Evolutionary conservation across 1,140 invertebrate genomes (phyloP).

Genomic region (Onthophagus taurus): DNA sequence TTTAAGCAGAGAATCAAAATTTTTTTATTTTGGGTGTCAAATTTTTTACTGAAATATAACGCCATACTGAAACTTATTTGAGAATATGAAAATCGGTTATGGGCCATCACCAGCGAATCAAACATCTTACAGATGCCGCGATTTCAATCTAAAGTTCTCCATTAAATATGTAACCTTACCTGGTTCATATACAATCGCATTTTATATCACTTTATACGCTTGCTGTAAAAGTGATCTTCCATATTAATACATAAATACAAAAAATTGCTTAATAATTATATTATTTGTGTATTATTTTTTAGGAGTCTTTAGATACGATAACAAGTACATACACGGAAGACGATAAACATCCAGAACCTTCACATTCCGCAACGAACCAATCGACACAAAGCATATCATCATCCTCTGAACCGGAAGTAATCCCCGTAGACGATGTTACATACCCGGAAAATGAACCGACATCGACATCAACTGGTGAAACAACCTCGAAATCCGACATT

Average conservation of each 20-base stretch:
- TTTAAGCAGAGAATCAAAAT: too few species aligned
- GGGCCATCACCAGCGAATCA: too few species aligned
- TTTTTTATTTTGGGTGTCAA: too few species aligned
- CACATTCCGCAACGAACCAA: slow-evolving; percentile 15
- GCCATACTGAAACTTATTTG: too few species aligned
- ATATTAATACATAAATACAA: not conserved
- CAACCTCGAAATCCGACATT: slow-evolving; percentile 25
- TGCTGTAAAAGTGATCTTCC: not conserved
- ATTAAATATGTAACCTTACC: too few species aligned
- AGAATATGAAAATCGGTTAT: too few species aligned
- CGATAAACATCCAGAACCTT: slow-evolving; percentile 11
- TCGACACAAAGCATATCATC: slow-evolving; percentile 11
- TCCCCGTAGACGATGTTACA: slow-evolving; percentile 10
- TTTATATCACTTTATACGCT: not conserved
- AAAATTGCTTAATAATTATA: too few species aligned
- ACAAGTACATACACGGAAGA: slow-evolving; percentile 29
- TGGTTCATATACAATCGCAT: not conserved
- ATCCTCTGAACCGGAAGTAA: slow-evolving; percentile 9
- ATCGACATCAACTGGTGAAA: slow-evolving; percentile 12
- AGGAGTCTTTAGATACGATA: slow-evolving; percentile 35
- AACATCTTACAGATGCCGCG: too few species aligned
- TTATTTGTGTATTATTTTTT: slow-evolving; percentile 6
- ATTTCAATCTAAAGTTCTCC: too few species aligned
- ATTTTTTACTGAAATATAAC: too few species aligned
- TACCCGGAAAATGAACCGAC: slow-evolving; percentile 13